These are phyloP conservation scores for Tridacna gigas DNA, from an alignment of 2,888 invertebrate species.

Conservation along the genomic window DNA sequence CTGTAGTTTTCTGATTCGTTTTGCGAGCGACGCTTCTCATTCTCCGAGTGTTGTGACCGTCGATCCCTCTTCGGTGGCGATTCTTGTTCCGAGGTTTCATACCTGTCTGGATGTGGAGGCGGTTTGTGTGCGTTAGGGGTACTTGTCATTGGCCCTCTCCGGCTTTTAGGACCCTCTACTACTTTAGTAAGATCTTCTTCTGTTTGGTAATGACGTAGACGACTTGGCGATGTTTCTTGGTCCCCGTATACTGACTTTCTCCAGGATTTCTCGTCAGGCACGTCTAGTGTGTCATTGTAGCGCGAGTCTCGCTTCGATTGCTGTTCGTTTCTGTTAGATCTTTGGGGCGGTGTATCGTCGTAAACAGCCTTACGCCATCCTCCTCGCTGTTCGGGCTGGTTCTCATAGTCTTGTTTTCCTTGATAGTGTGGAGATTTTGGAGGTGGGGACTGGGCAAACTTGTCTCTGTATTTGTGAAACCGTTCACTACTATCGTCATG, in stretches of 20 bases:
- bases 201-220: constrained; percentile 60
- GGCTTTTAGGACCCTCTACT: constrained; percentile 60
- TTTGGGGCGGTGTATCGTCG: constrained; percentile 44
- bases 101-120: constrained; percentile 57
- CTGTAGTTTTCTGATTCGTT: constrained; percentile 65
- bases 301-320: constrained; percentile 55
- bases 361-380: constrained; percentile 58
- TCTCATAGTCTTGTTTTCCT: constrained; percentile 38
- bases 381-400: constrained; percentile 43
- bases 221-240: constrained; percentile 48
- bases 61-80: constrained; percentile 36
- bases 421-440: constrained; percentile 59
- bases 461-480: constrained; percentile 75
- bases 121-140: constrained; percentile 65
- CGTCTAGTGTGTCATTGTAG: constrained; percentile 70
- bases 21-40: constrained; percentile 63
- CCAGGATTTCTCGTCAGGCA: constrained; percentile 77
- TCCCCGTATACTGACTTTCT: constrained; percentile 79
- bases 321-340: constrained; percentile 28
- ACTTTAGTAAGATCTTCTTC: constrained; percentile 67
- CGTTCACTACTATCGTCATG: constrained; percentile 63
- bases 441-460: constrained; percentile 60
- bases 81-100: constrained; percentile 54
- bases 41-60: constrained; percentile 63
- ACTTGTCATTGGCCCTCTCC: constrained; percentile 72